Conservation (phyloP, 2,888 invertebrate genomes). For the Thumatha senex region DNA sequence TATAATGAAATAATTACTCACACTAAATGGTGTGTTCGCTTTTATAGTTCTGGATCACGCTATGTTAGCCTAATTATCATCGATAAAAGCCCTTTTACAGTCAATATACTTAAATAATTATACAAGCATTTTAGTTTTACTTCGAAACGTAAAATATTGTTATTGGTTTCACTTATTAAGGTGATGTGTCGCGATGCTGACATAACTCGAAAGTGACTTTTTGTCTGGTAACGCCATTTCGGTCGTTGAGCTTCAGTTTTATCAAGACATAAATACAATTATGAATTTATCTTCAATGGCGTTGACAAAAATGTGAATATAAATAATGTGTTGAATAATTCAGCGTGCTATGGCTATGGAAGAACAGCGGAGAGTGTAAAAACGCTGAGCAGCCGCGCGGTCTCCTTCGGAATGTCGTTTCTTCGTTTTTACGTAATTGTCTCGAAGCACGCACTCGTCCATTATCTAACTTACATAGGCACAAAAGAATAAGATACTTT, state of each 20-base stretch:
- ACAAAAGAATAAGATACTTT: slow-evolving; percentile 34
- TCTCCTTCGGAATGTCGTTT: slow-evolving; percentile 72
- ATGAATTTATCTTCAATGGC: slow-evolving; percentile 80
- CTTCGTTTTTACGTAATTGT: slow-evolving; percentile 81
- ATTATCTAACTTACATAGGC: slow-evolving; percentile 67
- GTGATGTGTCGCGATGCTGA: slow-evolving; percentile 47
- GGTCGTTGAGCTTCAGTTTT: slow-evolving; percentile 78
- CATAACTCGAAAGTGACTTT: slow-evolving; percentile 60
- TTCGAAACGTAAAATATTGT: slow-evolving; percentile 32
- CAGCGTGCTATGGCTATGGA: slow-evolving; percentile 82
- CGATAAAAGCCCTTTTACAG: slow-evolving; percentile 26
- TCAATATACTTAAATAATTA: slow-evolving; percentile 5
- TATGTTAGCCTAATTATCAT: slow-evolving; percentile 31
- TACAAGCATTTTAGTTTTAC: slow-evolving; percentile 22
- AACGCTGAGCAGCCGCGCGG: slow-evolving; percentile 56
- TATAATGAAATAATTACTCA: slow-evolving; percentile 45
- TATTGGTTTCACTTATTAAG: slow-evolving; percentile 50
- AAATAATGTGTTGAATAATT: slow-evolving; percentile 81
- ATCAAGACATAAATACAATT: slow-evolving; percentile 82
- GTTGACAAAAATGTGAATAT: slow-evolving; percentile 83
- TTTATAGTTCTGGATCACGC: slow-evolving; percentile 34
- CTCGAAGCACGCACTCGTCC: slow-evolving; percentile 78
- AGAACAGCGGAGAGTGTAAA: slow-evolving; percentile 61
- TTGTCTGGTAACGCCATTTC: slow-evolving; percentile 59
- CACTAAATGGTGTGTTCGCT: slow-evolving; percentile 22